Conservation (phyloP, 2,797 vertebrate genomes). For the Philypnodon macrostomus region DNA sequence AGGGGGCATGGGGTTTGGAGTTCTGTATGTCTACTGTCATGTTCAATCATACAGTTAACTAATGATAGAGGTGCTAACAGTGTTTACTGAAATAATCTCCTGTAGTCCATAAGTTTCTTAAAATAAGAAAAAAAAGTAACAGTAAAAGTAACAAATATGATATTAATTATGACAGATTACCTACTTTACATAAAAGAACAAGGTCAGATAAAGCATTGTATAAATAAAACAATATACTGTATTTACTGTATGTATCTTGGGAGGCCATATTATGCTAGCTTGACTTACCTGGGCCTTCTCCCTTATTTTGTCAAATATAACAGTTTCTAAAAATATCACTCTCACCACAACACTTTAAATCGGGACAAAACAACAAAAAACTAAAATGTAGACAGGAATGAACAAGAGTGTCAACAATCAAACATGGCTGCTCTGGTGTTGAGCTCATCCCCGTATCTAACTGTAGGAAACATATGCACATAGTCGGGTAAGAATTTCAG, state of each 20-base stretch:
- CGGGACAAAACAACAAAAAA: too few relatives aligned
- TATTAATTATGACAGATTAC: too few relatives aligned
- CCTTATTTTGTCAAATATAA: too few relatives aligned
- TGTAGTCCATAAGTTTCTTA: slow-evolving; percentile 6
- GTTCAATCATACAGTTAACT: slow-evolving; percentile 66
- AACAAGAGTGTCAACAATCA: slow-evolving; percentile 79
- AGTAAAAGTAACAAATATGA: too few relatives aligned
- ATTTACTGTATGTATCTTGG: too few relatives aligned
- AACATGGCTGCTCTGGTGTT: slow-evolving; percentile 82
- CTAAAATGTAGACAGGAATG: slow-evolving; percentile 27
- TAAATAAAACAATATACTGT: too few relatives aligned
- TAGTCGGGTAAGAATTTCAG: slow-evolving; percentile 67
- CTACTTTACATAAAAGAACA: too few relatives aligned
- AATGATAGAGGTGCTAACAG: slow-evolving; percentile 57
- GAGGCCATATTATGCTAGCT: too few relatives aligned
- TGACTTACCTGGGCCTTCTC: too few relatives aligned
- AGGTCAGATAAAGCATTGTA: too few relatives aligned
- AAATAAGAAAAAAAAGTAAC: neutral
- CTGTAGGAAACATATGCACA: slow-evolving; percentile 57
- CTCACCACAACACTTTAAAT: too few relatives aligned
- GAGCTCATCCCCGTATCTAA: slow-evolving; percentile 84
- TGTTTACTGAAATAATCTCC: neutral
- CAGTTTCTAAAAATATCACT: too few relatives aligned
- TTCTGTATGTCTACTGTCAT: slow-evolving; percentile 59
- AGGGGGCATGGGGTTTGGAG: slow-evolving; percentile 26